Evolutionary conservation across 2,113 vertebrate species (phyloP).

Genomic region (Struthidea cinerea): DNA sequence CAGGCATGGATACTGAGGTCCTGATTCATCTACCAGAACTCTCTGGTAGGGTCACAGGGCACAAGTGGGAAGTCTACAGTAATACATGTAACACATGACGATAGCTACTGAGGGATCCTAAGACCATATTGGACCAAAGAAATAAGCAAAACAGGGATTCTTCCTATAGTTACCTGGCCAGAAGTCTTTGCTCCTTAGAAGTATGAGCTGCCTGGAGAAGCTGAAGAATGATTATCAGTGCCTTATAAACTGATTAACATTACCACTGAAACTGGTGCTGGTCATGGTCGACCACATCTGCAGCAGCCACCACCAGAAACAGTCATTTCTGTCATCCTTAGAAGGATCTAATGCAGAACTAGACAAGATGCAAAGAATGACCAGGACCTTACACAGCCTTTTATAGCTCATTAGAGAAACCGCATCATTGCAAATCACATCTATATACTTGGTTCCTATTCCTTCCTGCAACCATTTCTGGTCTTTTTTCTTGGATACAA

Average conservation of each 20-base stretch:
- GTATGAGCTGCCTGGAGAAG: neutral
- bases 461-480: neutral
- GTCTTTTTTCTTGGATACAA: neutral
- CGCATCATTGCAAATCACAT: neutral
- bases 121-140: neutral
- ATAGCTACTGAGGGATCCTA: neutral
- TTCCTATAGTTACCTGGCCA: neutral
- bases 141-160: neutral
- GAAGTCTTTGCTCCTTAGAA: neutral
- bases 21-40: neutral
- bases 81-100: neutral
- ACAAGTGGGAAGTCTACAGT: neutral
- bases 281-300: neutral
- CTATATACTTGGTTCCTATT: neutral
- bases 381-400: neutral
- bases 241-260: neutral
- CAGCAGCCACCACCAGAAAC: neutral
- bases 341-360: neutral
- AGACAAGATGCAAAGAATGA: neutral
- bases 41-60: neutral
- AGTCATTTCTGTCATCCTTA: neutral
- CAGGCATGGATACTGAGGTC: neutral
- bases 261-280: neutral
- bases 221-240: neutral
- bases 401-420: neutral